Evolutionary conservation across 2,113 vertebrate species (phyloP).

Genomic region (Pollimyrus isidori): DNA sequence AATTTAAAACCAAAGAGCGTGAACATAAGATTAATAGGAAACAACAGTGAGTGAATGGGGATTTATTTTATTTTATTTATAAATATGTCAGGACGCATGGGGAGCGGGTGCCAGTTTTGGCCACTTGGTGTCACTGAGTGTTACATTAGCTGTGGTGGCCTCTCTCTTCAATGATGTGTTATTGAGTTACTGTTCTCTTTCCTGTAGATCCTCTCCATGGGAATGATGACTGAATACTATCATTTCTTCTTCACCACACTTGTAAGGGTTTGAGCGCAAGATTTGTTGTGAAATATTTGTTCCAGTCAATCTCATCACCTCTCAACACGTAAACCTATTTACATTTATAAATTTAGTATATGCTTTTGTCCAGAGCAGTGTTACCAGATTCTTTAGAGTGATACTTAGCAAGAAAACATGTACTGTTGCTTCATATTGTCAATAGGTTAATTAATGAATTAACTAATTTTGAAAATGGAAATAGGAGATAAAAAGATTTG

Average conservation of each 20-base stretch:
- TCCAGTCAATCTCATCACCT: neutral
- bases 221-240: conserved; percentile 99
- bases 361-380: neutral
- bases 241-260: conserved; percentile 97
- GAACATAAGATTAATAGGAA: conserved; percentile 33
- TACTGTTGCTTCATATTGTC: neutral
- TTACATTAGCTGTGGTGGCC: neutral
- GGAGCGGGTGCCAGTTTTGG: neutral
- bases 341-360: neutral
- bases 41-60: conserved; percentile 15
- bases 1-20: conserved; percentile 31
- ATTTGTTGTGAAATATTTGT: neutral
- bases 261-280: conserved; percentile 63
- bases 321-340: neutral
- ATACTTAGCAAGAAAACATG: neutral
- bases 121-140: conserved; percentile 1
- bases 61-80: conserved; percentile 18
- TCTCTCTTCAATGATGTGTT: neutral
- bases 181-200: conserved; percentile 21
- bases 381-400: neutral
- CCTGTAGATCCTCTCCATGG: conserved; percentile 88
- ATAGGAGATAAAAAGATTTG: neutral
- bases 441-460: neutral
- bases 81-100: conserved; percentile 13
- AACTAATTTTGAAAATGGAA: neutral